Conservation (phyloP, 2,888 invertebrate species). For the Sarcophaga subvicina region DNA sequence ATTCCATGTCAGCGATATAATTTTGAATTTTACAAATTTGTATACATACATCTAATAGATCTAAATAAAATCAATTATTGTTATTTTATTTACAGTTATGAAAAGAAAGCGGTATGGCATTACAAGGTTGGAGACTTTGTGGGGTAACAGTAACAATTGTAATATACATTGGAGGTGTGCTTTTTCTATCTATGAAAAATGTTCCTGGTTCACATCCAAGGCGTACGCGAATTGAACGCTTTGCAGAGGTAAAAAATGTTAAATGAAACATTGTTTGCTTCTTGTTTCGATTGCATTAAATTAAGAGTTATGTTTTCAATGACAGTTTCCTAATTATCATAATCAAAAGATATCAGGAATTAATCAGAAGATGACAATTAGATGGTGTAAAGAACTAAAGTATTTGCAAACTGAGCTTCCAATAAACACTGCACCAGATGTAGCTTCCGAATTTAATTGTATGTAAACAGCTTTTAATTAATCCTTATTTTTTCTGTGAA, state of each 20-base stretch:
- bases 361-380: conserved; percentile 79
- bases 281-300: conserved; percentile 2
- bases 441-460: conserved; percentile 74
- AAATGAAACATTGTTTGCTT: not conserved
- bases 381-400: conserved; percentile 80
- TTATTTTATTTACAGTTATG: conserved; percentile 73
- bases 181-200: conserved; percentile 81
- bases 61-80: not conserved
- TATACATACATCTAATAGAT: no score
- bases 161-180: conserved; percentile 81
- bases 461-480: conserved; percentile 21
- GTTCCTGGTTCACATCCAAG: conserved; percentile 80
- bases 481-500: not conserved
- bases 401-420: conserved; percentile 78
- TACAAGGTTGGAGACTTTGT: conserved; percentile 82
- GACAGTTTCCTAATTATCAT: conserved; percentile 78
- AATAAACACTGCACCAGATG: conserved; percentile 69
- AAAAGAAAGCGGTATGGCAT: conserved; percentile 80
- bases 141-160: conserved; percentile 81
- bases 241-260: conserved; percentile 77
- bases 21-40: no score
- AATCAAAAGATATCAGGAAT: conserved; percentile 77
- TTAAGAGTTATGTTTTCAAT: not conserved
- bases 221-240: conserved; percentile 77
- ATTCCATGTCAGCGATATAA: no score